Conservation (phyloP, 2,797 vertebrate genomes). For the Tachyglossus aculeatus region DNA sequence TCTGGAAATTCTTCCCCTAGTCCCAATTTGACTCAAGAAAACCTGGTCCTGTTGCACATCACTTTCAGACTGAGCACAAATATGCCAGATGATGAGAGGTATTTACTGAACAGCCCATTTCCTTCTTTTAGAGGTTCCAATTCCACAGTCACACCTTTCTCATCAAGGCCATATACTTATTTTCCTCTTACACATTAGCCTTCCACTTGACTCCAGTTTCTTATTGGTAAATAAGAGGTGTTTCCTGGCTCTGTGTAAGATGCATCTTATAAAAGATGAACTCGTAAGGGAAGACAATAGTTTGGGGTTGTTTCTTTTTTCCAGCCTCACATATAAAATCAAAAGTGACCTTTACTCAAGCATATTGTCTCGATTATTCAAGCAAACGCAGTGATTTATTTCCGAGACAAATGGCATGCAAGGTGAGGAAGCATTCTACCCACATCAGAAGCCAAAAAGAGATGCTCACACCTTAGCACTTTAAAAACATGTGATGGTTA, state of each 20-base stretch:
- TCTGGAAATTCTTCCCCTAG: too few relatives aligned
- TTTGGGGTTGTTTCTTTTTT: not conserved
- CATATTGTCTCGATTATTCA: not conserved
- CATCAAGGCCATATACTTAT: not conserved
- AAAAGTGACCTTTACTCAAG: not conserved
- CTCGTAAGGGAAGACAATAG: not conserved
- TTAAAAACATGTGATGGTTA: too few relatives aligned
- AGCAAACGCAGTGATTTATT: not conserved
- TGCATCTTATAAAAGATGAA: not conserved
- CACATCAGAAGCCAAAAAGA: too few relatives aligned
- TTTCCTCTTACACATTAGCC: not conserved
- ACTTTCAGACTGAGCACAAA: not conserved
- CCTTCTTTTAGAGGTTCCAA: not conserved
- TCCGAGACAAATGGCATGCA: too few relatives aligned
- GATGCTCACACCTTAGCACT: too few relatives aligned
- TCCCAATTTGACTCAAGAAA: too few relatives aligned
- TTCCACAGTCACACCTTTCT: constrained; percentile 9
- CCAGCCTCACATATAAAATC: constrained; percentile 2
- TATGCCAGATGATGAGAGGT: not conserved
- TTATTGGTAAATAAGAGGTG: too few relatives aligned
- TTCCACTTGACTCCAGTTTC: too few relatives aligned
- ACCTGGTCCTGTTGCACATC: too few relatives aligned
- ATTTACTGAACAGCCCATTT: not conserved
- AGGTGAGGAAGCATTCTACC: too few relatives aligned
- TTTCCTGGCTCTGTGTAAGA: too few relatives aligned